phyloP scores from a whole-genome alignment of 2,113 vertebrate genomes.

The Pluvianellus socialis region DNA sequence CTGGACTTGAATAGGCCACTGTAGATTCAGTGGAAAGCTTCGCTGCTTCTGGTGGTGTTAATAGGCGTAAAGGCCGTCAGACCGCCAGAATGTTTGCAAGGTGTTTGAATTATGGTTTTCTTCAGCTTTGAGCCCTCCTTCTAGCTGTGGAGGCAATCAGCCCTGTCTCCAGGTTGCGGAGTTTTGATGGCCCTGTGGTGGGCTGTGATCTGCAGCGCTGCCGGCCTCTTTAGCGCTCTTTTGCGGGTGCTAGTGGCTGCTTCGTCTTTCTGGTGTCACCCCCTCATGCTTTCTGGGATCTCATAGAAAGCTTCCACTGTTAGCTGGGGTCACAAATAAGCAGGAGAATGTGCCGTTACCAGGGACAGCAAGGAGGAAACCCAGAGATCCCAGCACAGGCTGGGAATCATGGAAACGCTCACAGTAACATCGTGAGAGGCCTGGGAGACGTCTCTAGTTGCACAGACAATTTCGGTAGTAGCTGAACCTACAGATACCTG shows the following conservation, averaged over 20 bases:
- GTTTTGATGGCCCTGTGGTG: neutral
- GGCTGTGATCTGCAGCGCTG: neutral
- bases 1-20: neutral
- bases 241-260: neutral
- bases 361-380: neutral
- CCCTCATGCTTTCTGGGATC: neutral
- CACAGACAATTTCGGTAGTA: neutral
- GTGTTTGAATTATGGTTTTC: neutral
- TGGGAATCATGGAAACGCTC: neutral
- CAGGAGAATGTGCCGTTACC: neutral
- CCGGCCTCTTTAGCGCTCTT: neutral
- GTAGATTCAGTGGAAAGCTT: neutral
- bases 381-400: neutral
- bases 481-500: neutral
- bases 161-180: neutral
- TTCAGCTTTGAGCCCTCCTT: neutral
- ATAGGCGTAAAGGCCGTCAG: neutral
- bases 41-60: neutral
- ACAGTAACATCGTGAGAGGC: neutral
- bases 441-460: neutral
- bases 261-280: neutral
- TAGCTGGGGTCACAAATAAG: neutral
- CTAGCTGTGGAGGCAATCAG: neutral
- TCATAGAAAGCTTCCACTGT: neutral
- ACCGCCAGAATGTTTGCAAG: neutral